Conservation (phyloP, 1,140 invertebrate species). For the Gyrodactylus bullatarudis region DNA sequence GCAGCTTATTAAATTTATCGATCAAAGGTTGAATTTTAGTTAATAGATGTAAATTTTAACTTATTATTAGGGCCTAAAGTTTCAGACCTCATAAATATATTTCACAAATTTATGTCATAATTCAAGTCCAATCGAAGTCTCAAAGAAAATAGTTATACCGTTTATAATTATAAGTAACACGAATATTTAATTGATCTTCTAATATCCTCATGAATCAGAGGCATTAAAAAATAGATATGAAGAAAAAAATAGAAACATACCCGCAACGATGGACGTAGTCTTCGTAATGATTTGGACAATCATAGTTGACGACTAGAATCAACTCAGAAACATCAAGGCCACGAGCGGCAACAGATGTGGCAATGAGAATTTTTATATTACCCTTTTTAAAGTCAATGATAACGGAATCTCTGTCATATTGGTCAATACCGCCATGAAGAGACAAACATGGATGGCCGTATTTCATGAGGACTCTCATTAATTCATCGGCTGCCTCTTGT, state of each 20-base stretch:
- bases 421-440: constrained; percentile 90
- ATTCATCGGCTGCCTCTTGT: constrained; percentile 69
- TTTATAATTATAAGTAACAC: too few species aligned
- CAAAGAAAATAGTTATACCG: too few species aligned
- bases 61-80: too few species aligned
- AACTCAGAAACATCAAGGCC: constrained; percentile 91
- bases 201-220: too few species aligned
- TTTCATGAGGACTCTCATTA: constrained; percentile 77
- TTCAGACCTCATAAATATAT: too few species aligned
- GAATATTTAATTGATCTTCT: too few species aligned
- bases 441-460: constrained; percentile 74
- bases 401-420: constrained; percentile 85
- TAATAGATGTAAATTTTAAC: too few species aligned
- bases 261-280: constrained; percentile 97
- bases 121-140: too few species aligned
- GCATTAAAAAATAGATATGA: not conserved
- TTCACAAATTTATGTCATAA: too few species aligned
- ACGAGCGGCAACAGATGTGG: constrained; percentile 75
- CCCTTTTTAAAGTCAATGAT: constrained; percentile 90
- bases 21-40: too few species aligned
- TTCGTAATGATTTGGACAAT: constrained; percentile 98
- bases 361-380: constrained; percentile 35
- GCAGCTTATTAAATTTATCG: too few species aligned
- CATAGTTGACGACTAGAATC: constrained; percentile 88
- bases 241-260: not conserved